Conservation (phyloP, 2,888 invertebrate genomes). For the Sesia apiformis region DNA sequence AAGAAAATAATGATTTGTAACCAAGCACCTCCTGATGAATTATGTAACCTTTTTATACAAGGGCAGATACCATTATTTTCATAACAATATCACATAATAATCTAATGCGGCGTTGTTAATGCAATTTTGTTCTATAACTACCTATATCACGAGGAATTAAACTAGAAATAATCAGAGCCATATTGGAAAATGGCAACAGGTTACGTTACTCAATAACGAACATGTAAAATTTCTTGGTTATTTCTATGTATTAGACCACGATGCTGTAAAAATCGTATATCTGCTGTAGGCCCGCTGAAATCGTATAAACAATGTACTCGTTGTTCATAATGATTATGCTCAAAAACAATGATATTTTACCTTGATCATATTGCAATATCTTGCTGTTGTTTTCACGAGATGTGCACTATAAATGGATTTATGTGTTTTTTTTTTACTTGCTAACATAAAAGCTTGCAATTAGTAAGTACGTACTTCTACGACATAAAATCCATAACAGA, state of each 20-base stretch:
- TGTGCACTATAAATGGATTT: background rate
- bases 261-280: background rate
- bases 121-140: background rate
- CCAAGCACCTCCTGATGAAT: background rate
- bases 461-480: constrained; percentile 17
- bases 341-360: constrained; percentile 25
- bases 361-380: constrained; percentile 34
- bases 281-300: background rate
- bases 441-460: background rate
- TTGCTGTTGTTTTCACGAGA: background rate
- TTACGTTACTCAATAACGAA: constrained; percentile 10
- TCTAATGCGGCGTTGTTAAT: background rate
- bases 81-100: background rate
- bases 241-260: background rate
- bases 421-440: background rate
- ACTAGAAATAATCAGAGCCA: constrained; percentile 36
- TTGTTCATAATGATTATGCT: background rate
- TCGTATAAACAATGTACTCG: background rate
- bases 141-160: background rate
- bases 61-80: background rate
- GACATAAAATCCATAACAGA: constrained; percentile 42
- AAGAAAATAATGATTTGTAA: too few species aligned
- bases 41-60: background rate
- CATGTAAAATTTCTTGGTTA: background rate
- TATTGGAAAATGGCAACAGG: constrained; percentile 55